These are phyloP conservation scores for Sparus aurata DNA, from an alignment of 2,797 vertebrate genomes.

Conservation along the genomic window DNA sequence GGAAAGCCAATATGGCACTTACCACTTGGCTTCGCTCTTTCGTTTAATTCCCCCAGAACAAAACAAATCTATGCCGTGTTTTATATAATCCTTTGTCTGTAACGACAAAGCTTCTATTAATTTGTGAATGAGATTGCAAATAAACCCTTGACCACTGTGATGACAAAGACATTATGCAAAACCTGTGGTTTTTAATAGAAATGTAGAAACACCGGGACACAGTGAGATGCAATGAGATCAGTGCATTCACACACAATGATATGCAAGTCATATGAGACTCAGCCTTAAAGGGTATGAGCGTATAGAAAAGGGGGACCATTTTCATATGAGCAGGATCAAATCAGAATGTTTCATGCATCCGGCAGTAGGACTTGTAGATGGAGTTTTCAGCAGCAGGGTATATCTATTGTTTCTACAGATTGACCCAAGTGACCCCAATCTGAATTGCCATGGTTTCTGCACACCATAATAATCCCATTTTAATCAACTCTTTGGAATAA, in stretches of 20 bases:
- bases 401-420: slow-evolving; percentile 58
- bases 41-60: not conserved
- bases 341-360: not conserved
- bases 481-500: slow-evolving; percentile 53
- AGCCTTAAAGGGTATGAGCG: not conserved
- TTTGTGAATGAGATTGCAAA: slow-evolving; percentile 4
- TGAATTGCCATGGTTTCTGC: slow-evolving; percentile 58
- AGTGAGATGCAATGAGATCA: not conserved
- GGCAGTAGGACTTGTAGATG: not conserved
- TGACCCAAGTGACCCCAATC: slow-evolving; percentile 62
- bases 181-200: not conserved
- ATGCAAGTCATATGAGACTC: not conserved
- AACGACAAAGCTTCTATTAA: not conserved
- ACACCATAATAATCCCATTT: slow-evolving; percentile 62
- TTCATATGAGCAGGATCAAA: not conserved
- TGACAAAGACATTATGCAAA: not conserved
- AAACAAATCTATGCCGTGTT: slow-evolving; percentile 9
- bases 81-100: not conserved
- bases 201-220: not conserved
- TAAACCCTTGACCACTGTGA: not conserved
- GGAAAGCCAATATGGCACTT: slow-evolving; percentile 9
- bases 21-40: not conserved
- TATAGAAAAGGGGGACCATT: not conserved
- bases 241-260: not conserved
- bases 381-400: slow-evolving; percentile 35